Conservation (phyloP, 2,113 vertebrate genomes). For the Theristicus caerulescens region DNA sequence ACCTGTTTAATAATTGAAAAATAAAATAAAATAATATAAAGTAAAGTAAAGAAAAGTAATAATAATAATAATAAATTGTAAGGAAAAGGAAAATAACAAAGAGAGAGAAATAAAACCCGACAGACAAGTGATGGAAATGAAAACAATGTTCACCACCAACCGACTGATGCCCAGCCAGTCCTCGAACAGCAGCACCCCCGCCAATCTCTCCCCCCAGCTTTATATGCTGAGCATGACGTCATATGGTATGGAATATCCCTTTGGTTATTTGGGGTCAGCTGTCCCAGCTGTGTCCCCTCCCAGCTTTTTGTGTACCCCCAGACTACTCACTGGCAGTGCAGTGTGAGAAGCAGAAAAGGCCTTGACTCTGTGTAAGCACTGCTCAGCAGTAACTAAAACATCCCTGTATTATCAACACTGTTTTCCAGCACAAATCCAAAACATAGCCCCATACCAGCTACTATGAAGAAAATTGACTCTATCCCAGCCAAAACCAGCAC, state of each 20-base stretch:
- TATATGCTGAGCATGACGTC: background rate
- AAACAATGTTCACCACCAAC: background rate
- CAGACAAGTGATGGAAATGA: background rate
- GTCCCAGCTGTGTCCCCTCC: background rate
- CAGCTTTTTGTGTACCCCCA: background rate
- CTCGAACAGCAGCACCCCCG: fast-evolving
- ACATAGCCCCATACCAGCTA: background rate
- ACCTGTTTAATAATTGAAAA: background rate
- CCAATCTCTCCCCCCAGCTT: background rate
- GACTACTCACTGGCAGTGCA: background rate
- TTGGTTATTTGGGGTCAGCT: background rate
- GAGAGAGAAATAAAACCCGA: background rate
- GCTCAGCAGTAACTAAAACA: background rate
- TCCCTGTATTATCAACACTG: background rate
- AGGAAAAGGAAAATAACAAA: background rate
- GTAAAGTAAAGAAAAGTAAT: too few species aligned
- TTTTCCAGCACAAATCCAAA: background rate
- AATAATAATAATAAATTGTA: background rate
- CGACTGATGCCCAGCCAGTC: background rate
- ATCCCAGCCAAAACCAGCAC: background rate
- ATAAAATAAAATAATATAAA: background rate
- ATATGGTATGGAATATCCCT: background rate
- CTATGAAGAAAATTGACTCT: background rate
- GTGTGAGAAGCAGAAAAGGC: background rate
- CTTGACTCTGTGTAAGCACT: background rate